A percentile compares a stretch with the other conserved stretches of the same genome.
Conservation (phyloP, 2,888 invertebrate species). For the Notodonta dromedarius region DNA sequence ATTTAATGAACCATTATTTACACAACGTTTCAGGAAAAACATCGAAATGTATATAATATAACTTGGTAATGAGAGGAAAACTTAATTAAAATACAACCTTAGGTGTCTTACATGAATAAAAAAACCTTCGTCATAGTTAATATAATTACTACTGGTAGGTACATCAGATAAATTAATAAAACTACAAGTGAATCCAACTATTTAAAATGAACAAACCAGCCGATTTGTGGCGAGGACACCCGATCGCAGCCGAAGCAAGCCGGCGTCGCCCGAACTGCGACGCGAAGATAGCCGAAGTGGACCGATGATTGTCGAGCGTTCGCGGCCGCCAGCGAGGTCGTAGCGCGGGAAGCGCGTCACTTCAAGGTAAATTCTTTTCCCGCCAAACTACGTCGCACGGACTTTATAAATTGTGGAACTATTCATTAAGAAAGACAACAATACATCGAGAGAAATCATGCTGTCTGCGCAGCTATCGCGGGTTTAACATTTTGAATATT, state of each 20-base stretch:
- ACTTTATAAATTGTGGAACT: constrained; percentile 61
- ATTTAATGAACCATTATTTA: not conserved
- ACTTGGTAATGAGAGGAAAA: constrained; percentile 1
- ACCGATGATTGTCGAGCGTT: constrained; percentile 56
- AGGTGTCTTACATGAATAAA: not conserved
- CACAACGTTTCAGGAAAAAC: not conserved
- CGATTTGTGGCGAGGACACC: constrained; percentile 52
- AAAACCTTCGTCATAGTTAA: not conserved
- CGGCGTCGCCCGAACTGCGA: constrained; percentile 24
- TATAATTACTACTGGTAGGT: not conserved
- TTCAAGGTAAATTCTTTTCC: constrained; percentile 78
- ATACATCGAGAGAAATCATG: constrained; percentile 15
- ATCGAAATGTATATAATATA: not conserved
- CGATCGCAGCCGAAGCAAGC: constrained; percentile 33
- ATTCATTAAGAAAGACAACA: constrained; percentile 48
- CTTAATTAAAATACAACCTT: not conserved
- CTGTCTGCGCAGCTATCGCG: no score
- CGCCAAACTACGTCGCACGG: constrained; percentile 70
- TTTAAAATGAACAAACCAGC: constrained; percentile 53
- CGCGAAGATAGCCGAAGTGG: constrained; percentile 45
- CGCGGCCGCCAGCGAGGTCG: constrained; percentile 80
- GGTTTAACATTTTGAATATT: not conserved
- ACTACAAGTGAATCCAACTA: constrained; percentile 55
- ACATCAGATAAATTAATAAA: constrained; percentile 25
- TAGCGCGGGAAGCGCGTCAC: constrained; percentile 75